Percentiles rank a stretch among this genome's conserved stretches.
Evolutionary conservation across 1,140 invertebrate genomes (phyloP).

Genomic region (Bombus vancouverensis): DNA sequence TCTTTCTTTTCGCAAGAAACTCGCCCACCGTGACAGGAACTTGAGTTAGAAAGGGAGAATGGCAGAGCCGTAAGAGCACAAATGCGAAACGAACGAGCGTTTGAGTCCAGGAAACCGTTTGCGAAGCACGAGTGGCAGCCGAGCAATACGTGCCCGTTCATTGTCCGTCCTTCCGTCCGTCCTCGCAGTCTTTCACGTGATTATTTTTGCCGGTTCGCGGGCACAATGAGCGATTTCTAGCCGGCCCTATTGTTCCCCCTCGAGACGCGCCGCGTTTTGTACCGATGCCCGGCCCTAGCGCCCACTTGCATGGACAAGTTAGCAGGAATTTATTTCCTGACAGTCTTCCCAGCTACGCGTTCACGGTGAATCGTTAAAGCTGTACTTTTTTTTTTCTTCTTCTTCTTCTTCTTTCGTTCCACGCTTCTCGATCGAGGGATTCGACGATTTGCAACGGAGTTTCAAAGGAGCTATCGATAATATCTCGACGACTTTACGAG

Average conservation of each 20-base stretch:
- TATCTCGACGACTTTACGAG: no score
- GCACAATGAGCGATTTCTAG: conserved; percentile 78
- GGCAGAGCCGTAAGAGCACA: conserved; percentile 50
- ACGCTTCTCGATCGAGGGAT: not conserved
- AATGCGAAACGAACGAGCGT: conserved; percentile 73
- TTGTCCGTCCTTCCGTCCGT: conserved; percentile 74
- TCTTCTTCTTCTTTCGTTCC: not conserved
- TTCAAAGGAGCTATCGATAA: not conserved
- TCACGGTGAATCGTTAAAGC: not conserved
- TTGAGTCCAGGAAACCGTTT: conserved; percentile 65
- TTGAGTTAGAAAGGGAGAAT: conserved; percentile 51
- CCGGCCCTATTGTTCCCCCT: conserved; percentile 73
- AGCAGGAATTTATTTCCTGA: conserved; percentile 59
- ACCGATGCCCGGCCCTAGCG: conserved; percentile 56
- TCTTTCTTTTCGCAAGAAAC: conserved; percentile 22
- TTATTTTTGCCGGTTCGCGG: conserved; percentile 74
- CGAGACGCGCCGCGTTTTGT: conserved; percentile 70
- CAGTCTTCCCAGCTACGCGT: conserved; percentile 15
- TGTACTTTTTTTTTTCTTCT: not conserved
- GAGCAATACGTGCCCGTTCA: conserved; percentile 64
- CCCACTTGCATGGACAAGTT: conserved; percentile 60
- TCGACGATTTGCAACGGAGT: not conserved
- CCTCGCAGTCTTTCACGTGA: conserved; percentile 76
- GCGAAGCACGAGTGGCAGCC: conserved; percentile 70
- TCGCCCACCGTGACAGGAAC: conserved; percentile 46